Evolutionary conservation across 2,797 vertebrate genomes (phyloP), one percentile per base, ranked within the genome.

Genomic region (Podarcis siculus): DNA sequence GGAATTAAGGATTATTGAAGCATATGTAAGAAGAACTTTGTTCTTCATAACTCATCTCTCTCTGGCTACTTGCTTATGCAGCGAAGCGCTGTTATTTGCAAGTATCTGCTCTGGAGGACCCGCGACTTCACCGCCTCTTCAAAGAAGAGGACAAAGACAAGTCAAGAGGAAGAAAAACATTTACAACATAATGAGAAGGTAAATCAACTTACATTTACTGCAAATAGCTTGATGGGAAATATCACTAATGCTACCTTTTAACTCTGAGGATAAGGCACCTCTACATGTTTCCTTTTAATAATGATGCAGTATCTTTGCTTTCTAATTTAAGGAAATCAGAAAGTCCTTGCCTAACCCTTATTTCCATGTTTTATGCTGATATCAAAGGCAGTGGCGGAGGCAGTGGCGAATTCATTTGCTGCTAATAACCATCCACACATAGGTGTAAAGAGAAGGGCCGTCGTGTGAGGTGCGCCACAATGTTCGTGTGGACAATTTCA

Each of bases 21-120:
- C 89, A 92, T 94, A 76, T 1, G 58, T 86, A 94, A 90, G 8
- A 25, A 90, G 89, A 87, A 92, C 80, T 95, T 93, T 93, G 77
- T 92, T 96, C 93, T 95, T 95, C 90, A 90, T 95, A 95, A 96
- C 91, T 96, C 93, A 95, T 93, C 89, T 90, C 89, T 89, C 89
- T 89, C 89, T 88, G 86, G 82, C 94, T 94, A 90, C 94, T 95
- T 95, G 82, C 88, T 94, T 94, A 89, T 90, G 90, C 85, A 94
- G 71, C 87, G 88, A 94, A 94, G 88, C 87, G 86, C 93, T 93
- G 81, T 93, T 95, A 94, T 92, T 90, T 94, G 90, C 61, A 94
- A 73, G 69, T 66, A 90, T 89, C 86, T 91, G 86, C 92, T 95
- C 95, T 89, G 90, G 64, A 93, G 87, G 80, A 94, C 83, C 93